These are phyloP conservation scores for Drosophila glabriapex DNA, from an alignment of 2,888 invertebrate species.

Conservation along the genomic window DNA sequence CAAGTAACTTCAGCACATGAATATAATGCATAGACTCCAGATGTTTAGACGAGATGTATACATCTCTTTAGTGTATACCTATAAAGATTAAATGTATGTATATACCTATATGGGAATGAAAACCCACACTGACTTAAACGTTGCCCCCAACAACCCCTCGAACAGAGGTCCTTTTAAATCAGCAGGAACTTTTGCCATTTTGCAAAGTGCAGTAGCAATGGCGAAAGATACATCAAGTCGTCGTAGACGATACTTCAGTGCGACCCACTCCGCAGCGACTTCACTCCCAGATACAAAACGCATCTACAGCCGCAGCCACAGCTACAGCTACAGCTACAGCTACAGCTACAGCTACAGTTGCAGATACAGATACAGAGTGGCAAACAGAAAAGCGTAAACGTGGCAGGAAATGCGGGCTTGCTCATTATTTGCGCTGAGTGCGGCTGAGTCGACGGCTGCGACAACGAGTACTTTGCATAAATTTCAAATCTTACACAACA, in stretches of 20 bases:
- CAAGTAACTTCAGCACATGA: not conserved
- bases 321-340: constrained; percentile 48
- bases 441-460: constrained; percentile 65
- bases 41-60: not conserved
- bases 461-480: constrained; percentile 79
- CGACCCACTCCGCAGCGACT: constrained; percentile 26
- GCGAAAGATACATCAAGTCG: constrained; percentile 76
- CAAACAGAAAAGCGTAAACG: constrained; percentile 64
- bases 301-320: constrained; percentile 52
- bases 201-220: constrained; percentile 70
- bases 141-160: constrained; percentile 14
- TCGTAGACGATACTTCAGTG: constrained; percentile 65
- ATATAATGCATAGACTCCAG: not conserved
- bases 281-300: constrained; percentile 38
- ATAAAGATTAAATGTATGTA: not conserved
- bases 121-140: not conserved
- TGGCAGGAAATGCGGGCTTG: constrained; percentile 82
- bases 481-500: constrained; percentile 71
- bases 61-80: constrained; percentile 1
- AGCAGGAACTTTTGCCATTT: constrained; percentile 73
- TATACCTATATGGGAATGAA: not conserved
- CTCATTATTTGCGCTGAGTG: constrained; percentile 80
- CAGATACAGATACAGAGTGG: constrained; percentile 48
- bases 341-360: constrained; percentile 52
- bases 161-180: constrained; percentile 35